A percentile compares a stretch with the other conserved stretches of the same genome.
Conservation (phyloP, 2,113 vertebrate genomes). For the Dissostichus mawsoni region DNA sequence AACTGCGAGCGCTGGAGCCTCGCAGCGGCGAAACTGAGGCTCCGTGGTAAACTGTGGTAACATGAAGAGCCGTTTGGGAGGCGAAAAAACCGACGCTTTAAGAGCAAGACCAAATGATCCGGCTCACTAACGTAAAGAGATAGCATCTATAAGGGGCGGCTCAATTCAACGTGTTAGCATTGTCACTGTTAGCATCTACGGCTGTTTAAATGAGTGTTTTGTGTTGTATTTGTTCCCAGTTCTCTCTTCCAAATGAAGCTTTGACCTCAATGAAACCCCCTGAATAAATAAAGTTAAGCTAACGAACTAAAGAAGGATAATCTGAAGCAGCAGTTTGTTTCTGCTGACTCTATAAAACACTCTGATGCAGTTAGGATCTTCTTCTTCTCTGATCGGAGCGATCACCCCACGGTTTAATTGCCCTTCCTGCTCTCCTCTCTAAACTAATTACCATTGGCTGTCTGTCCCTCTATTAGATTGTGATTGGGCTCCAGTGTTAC, state of each 20-base stretch:
- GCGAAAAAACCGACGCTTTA: no score
- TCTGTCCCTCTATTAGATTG: slow-evolving; percentile 58
- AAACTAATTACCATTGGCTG: slow-evolving; percentile 72
- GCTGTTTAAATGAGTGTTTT: neutral
- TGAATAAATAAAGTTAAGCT: neutral
- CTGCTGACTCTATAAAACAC: neutral
- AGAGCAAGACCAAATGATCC: no score
- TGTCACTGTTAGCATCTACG: neutral
- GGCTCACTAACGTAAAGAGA: no score
- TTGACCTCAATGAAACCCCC: neutral
- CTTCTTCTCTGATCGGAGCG: slow-evolving; percentile 10
- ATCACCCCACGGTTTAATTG: slow-evolving; percentile 19
- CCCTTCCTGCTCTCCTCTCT: slow-evolving; percentile 57
- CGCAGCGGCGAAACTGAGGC: no score
- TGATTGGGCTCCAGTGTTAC: slow-evolving; percentile 55
- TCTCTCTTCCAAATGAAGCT: neutral
- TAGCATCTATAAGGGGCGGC: no score
- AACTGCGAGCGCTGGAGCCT: no score
- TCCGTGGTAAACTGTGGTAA: no score
- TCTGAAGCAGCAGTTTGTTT: neutral
- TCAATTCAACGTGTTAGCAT: neutral
- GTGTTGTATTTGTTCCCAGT: neutral
- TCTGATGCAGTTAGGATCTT: neutral
- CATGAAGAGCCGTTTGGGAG: no score
- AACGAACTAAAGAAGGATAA: neutral